Percentiles rank a stretch among this genome's conserved stretches.
Conservation (phyloP, 2,888 invertebrate genomes). For the Ceramica pisi region DNA sequence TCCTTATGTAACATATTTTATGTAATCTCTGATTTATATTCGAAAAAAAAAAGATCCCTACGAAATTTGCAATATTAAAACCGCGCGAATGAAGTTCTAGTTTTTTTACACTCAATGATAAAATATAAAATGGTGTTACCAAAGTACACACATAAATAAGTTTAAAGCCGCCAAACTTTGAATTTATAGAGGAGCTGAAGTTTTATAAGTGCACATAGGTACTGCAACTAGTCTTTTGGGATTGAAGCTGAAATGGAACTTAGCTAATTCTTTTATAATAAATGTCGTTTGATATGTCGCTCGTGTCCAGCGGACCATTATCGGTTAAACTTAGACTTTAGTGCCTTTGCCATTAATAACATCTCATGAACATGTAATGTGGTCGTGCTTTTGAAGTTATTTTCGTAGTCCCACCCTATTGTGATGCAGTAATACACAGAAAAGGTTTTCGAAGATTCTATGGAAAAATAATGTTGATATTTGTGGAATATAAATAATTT, state of each 20-base stretch:
- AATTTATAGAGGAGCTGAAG: slow-evolving; percentile 24
- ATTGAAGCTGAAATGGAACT: slow-evolving; percentile 22
- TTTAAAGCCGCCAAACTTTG: slow-evolving; percentile 26
- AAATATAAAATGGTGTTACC: too few relatives aligned
- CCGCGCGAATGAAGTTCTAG: too few relatives aligned
- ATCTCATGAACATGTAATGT: too few relatives aligned
- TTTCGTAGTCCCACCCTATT: neutral
- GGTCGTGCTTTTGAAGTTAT: neutral
- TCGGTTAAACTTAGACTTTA: neutral
- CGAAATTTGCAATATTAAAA: too few relatives aligned
- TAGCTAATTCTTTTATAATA: slow-evolving; percentile 22
- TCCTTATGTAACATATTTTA: too few relatives aligned
- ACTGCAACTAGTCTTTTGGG: slow-evolving; percentile 29
- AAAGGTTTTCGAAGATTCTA: too few relatives aligned
- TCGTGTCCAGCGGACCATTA: neutral
- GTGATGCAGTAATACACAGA: too few relatives aligned
- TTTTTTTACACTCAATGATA: too few relatives aligned
- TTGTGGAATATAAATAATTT: too few relatives aligned
- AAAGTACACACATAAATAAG: slow-evolving; percentile 2
- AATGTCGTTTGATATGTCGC: slow-evolving; percentile 4
- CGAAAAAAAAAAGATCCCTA: too few relatives aligned
- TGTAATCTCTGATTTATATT: too few relatives aligned
- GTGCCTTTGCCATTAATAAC: neutral
- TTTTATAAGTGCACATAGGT: slow-evolving; percentile 24
- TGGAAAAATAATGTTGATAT: too few relatives aligned